These are phyloP conservation scores for Mamestra brassicae DNA, from an alignment of 2,888 invertebrate species.

Conservation along the genomic window DNA sequence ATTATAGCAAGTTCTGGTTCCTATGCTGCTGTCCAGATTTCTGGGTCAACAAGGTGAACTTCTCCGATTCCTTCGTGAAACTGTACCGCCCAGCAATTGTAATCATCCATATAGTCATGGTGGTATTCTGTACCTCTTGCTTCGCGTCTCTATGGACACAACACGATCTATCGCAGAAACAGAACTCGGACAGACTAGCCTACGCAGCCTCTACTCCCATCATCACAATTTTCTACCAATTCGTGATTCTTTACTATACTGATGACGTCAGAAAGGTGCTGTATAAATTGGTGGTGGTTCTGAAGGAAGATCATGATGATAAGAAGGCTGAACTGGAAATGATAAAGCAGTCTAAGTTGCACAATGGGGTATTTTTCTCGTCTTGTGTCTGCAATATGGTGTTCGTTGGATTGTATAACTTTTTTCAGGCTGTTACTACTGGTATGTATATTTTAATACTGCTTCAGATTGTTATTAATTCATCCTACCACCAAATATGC, in stretches of 20 bases:
- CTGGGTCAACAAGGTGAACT: slow-evolving; percentile 38
- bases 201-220: slow-evolving; percentile 37
- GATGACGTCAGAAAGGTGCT: slow-evolving; percentile 28
- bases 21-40: slow-evolving; percentile 51
- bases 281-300: slow-evolving; percentile 28
- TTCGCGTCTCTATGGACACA: slow-evolving; percentile 45
- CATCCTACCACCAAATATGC: too few species aligned
- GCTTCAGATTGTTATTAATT: too few species aligned
- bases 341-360: slow-evolving; percentile 39
- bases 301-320: slow-evolving; percentile 43
- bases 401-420: slow-evolving; percentile 38
- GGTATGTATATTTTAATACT: slow-evolving; percentile 8
- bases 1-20: slow-evolving; percentile 47
- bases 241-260: slow-evolving; percentile 34
- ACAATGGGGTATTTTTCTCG: slow-evolving; percentile 48
- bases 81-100: slow-evolving; percentile 34
- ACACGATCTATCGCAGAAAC: slow-evolving; percentile 27
- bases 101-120: slow-evolving; percentile 29
- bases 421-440: slow-evolving; percentile 15
- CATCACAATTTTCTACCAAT: slow-evolving; percentile 44
- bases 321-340: slow-evolving; percentile 35
- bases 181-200: slow-evolving; percentile 36
- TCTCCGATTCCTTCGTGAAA: slow-evolving; percentile 29
- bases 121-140: slow-evolving; percentile 37
- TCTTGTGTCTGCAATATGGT: slow-evolving; percentile 39